Evolutionary conservation across 1,140 invertebrate genomes (phyloP).

Genomic region (Lepidurus arcticus): DNA sequence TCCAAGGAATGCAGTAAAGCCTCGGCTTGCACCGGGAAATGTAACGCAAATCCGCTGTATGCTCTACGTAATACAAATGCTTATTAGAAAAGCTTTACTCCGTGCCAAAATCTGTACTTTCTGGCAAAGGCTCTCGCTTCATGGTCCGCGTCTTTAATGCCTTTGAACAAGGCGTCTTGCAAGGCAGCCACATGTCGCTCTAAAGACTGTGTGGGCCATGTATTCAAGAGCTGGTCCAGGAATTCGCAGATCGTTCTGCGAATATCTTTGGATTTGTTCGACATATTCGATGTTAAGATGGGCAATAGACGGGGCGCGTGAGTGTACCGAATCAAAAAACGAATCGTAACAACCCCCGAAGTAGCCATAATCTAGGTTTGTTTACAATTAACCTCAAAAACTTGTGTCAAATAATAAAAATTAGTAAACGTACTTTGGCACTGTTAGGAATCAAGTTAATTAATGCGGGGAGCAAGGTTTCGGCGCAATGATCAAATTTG

Average conservation of each 20-base stretch:
- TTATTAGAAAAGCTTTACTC: background rate
- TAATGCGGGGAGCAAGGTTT: constrained; percentile 70
- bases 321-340: constrained; percentile 83
- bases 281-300: constrained; percentile 71
- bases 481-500: constrained; percentile 78
- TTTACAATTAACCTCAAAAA: constrained; percentile 3
- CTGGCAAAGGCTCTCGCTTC: constrained; percentile 71
- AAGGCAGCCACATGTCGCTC: constrained; percentile 73
- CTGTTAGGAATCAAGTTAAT: constrained; percentile 92
- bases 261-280: constrained; percentile 83
- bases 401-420: constrained; percentile 26
- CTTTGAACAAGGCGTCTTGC: constrained; percentile 79
- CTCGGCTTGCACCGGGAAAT: constrained; percentile 87
- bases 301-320: constrained; percentile 78
- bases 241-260: constrained; percentile 75
- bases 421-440: constrained; percentile 64
- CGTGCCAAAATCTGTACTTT: constrained; percentile 48
- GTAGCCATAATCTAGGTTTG: constrained; percentile 74
- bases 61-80: constrained; percentile 55
- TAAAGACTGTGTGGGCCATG: constrained; percentile 73
- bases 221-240: constrained; percentile 71
- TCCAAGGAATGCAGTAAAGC: constrained; percentile 75
- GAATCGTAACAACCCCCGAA: constrained; percentile 75
- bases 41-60: constrained; percentile 81
- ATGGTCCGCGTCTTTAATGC: constrained; percentile 84